Evolutionary conservation across 2,113 vertebrate genomes (phyloP), one percentile per base, ranked within the genome.

Genomic region (Oryzias melastigma): DNA sequence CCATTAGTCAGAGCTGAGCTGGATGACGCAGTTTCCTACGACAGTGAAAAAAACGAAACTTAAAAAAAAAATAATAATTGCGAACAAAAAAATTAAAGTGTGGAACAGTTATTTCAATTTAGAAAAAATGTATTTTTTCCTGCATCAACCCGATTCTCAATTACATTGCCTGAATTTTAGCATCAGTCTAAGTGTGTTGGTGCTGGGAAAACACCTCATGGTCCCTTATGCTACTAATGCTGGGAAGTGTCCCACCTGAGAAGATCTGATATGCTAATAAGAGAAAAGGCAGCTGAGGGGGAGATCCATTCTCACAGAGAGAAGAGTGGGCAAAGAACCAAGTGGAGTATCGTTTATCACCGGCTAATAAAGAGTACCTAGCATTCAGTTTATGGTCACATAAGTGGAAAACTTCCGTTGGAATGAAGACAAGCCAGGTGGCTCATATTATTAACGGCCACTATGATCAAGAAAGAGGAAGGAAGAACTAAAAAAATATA

Each of bases 331-430:
- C 68, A 13, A 55, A 51, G 47, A 66, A 67, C 69, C 52, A 65
- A 71, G 35, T 56, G 61, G 54, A 75, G 68, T 81, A 84, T 87
- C 84, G 41, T 42, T 69, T 85, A 51, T 86, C 82, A 59, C 58
- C 18, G 68, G 65, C 69, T 65, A 72, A 78, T 65, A 57, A 58
- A 45, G 61, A 69, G 49, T 45, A 72, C 71, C 72, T 54, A 56
- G 63, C 25, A 46, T 76, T 79, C 68, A 57, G 67, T 68, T 75
- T 75, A 77, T 65, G 42, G 75, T 75, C 63, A 62, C 61, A 45
- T 45, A 72, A 82, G 81, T 75, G 74, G 75, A 80, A 73, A 70
- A 73, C 84, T 77, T 85, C 82, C 53, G 71, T 84, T 85, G 75
- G 77, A 69, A 62, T 46, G 40, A 35, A 80, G 68, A 84, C 75